phyloP scores from a whole-genome alignment of 2,113 vertebrate genomes.

The Parotia lawesii region DNA sequence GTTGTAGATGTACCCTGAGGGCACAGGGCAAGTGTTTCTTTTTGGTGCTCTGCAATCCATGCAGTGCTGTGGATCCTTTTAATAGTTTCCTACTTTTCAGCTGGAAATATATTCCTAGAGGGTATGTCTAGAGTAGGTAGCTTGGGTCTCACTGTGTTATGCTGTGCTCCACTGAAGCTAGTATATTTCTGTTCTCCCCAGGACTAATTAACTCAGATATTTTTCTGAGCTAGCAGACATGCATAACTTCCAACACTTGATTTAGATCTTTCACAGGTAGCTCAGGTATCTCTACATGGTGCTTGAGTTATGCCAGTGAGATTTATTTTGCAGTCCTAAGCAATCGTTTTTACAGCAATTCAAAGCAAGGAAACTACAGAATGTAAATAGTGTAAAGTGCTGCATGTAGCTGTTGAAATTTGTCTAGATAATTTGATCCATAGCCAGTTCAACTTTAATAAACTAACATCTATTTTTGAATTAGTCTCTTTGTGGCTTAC shows the following conservation, averaged over 20 bases:
- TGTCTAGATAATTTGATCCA: background rate
- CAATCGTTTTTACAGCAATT: background rate
- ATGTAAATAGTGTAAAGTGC: background rate
- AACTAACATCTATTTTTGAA: slow-evolving; percentile 32
- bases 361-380: background rate
- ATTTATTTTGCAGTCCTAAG: background rate
- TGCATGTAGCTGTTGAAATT: background rate
- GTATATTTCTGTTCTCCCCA: background rate
- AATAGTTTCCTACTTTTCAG: background rate
- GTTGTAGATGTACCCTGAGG: background rate
- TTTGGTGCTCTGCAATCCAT: background rate
- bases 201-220: background rate
- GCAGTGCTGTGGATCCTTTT: background rate
- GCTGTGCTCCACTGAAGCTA: background rate
- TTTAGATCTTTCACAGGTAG: background rate
- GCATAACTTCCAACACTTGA: background rate
- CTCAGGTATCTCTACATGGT: background rate
- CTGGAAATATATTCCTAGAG: background rate
- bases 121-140: background rate
- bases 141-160: background rate
- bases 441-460: background rate
- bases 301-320: background rate
- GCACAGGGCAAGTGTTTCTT: background rate
- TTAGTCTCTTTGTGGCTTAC: background rate
- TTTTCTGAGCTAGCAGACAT: background rate